These are phyloP conservation scores for Spodoptera picta DNA, from an alignment of 2,888 invertebrate genomes.

Conservation along the genomic window DNA sequence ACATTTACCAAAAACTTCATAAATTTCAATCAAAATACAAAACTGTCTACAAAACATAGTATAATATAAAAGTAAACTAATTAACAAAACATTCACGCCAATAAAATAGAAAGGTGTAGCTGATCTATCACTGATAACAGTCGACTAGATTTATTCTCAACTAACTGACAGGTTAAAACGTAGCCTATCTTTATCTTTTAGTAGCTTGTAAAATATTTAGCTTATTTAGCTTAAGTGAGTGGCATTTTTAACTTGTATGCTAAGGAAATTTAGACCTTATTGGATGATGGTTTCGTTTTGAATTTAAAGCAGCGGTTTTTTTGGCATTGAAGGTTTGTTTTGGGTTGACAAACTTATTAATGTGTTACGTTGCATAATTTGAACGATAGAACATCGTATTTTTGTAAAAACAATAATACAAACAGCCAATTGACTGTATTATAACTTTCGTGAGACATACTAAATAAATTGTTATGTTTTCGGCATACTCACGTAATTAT, in stretches of 20 bases:
- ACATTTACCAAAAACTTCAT: no score
- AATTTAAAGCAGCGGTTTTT: no score
- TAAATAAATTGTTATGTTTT: no score
- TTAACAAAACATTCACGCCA: constrained; percentile 50
- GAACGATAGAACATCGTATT: no score
- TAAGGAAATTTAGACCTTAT: background rate
- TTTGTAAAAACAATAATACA: no score
- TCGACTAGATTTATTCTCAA: constrained; percentile 46
- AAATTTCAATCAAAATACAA: no score
- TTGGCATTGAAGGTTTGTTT: no score
- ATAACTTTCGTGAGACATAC: no score
- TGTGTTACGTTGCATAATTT: no score
- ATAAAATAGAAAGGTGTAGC: constrained; percentile 53
- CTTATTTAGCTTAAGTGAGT: constrained; percentile 46
- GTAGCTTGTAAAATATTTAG: constrained; percentile 53
- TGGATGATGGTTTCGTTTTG: background rate
- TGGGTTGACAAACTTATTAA: background rate
- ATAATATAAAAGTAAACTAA: constrained; percentile 38
- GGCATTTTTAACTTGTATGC: constrained; percentile 41
- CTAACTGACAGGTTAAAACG: constrained; percentile 45
- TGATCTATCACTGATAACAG: constrained; percentile 57
- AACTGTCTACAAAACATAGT: no score
- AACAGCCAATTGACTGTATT: no score
- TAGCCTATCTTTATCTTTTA: constrained; percentile 49
- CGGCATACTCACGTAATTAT: no score